Base-by-base conservation (phyloP, 2,797 vertebrate genomes). In the Yasuhikotakia modesta region DNA sequence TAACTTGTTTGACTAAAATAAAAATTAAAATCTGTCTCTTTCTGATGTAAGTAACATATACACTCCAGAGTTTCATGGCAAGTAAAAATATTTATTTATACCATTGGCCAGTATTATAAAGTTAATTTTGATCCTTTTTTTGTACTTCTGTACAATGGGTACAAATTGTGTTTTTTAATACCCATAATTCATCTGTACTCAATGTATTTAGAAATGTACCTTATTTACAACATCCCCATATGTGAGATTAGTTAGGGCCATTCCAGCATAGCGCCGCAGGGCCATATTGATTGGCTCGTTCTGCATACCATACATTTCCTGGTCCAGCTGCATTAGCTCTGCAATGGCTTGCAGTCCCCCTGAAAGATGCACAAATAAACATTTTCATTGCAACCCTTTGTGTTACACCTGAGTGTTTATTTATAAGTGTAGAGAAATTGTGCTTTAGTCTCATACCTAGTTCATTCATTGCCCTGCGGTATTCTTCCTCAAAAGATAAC, bases 151-250 rank as follows among this genome's bases (percentile, higher is more conserved):
- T 10, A 43, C 39, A 43, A 43, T 10, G 10, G 39, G 39, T 11
- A 43, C 6, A 35, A 50, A 50, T 17, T 50, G 14, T 50, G 48
- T 4, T 50, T 17, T 16, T 4, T 48, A 2, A 16, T 50, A 16
- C 14, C 16, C 48, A 6, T 50, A 50, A 50, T n/a, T n/a, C 17
- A 17, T 16, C 4, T 43, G 48, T 70, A 13, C 17, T 45, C n/a
- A n/a, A n/a, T 46, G 32, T 67, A 8, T 11, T n/a, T 73, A 68
- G 22, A 57, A 30, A 58, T 11, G 6, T 79, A 98, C 97, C 96
- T 98, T 99, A 90, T 98, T 99, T 85, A 95, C 96, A 0, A 99
- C 97, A 0, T 99, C 97, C 0, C 97, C 97, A 0, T 98, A 99
- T 67, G 97, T 99, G 82, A 99, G 96, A 88, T 99, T 99, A 70